Evolutionary conservation across 1,140 invertebrate species (phyloP), one percentile per base, ranked within the genome.

Genomic region (Bombus impatiens): DNA sequence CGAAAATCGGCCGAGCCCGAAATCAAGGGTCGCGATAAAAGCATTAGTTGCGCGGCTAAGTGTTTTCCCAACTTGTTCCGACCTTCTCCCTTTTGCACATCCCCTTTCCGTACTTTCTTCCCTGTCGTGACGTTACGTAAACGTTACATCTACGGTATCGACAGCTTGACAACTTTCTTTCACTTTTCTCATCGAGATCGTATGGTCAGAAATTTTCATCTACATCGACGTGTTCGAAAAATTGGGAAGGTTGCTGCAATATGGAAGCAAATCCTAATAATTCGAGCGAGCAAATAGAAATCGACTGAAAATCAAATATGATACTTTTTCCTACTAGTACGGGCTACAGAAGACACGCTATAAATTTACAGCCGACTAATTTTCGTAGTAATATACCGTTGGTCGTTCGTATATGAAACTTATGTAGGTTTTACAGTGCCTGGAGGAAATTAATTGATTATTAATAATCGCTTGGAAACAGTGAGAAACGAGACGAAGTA

Each of bases 1-100:
- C 74, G 87, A 89, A 91, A 89, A 87, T 87, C 90, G 89, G 72
- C 71, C 80, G 44, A 79, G 81, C 68, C 78, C 72, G 84, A 86
- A 93, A 93, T 93, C 91, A 92, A 92, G 90, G 91, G 88, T 89
- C 88, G 82, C 84, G 87, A 89, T 94, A 94, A 94, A 94, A 92
- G 93, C 92, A 92, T 93, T 93, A 93, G 89, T 84, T 81, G 89
- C 86, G 87, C 71, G 86, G 87, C 90, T 89, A 91, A 94, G 87
- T 92, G 90, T 93, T 93, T 93, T 93, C 88, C 88, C 89, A 92
- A 93, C 90, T 90, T 91, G 87, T 89, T 57, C 47, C 62, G 87
- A 78, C 53, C 44, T 44, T 67, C 47, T 80, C 44, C 35, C 77
- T 67, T 74, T 83, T 75, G 42, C 18, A 71, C 62, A 68, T 59